Evolutionary conservation across 1,140 invertebrate species (phyloP).

Genomic region (Dendrolimus kikuchii): DNA sequence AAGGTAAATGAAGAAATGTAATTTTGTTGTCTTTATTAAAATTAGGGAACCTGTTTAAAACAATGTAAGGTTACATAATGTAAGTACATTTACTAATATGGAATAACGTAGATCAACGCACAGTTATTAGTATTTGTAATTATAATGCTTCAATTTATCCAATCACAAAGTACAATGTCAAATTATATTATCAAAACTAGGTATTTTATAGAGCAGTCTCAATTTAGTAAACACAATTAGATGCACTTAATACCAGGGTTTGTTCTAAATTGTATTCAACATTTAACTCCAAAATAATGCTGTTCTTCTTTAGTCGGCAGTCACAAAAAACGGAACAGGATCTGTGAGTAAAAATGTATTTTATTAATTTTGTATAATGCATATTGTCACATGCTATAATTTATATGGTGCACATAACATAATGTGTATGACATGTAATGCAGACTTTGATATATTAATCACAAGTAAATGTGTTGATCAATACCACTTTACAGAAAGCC

Average conservation of each 20-base stretch:
- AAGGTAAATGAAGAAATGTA: slow-evolving; percentile 78
- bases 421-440: too few species aligned
- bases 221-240: slow-evolving; percentile 4
- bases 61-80: too few species aligned
- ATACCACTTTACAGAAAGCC: neutral
- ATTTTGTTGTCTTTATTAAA: neutral
- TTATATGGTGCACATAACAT: too few species aligned
- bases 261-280: too few species aligned
- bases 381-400: too few species aligned
- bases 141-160: neutral
- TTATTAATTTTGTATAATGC: neutral
- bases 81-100: too few species aligned
- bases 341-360: slow-evolving; percentile 42
- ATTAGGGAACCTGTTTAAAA: neutral
- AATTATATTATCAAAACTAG: slow-evolving; percentile 2
- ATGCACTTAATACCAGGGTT: slow-evolving; percentile 9
- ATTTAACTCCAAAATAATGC: slow-evolving; percentile 11
- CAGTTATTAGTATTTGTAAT: slow-evolving; percentile 1
- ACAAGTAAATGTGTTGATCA: too few species aligned
- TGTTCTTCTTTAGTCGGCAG: slow-evolving; percentile 42
- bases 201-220: slow-evolving; percentile 5
- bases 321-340: slow-evolving; percentile 43
- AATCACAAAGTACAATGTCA: neutral
- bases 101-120: neutral
- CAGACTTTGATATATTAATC: too few species aligned